Base-by-base conservation (phyloP, 1,140 invertebrate species). In the Heliconius himera region DNA sequence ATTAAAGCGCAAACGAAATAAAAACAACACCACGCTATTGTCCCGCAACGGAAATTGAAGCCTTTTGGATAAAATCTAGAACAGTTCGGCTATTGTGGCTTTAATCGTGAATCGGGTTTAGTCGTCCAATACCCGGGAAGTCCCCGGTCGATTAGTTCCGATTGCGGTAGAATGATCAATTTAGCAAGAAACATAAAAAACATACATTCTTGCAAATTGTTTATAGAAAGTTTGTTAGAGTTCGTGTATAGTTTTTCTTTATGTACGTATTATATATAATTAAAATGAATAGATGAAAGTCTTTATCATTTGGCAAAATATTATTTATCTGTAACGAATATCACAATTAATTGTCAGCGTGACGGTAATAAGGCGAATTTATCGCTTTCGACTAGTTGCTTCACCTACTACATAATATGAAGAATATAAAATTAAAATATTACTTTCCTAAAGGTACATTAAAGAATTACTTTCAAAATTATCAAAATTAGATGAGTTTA, bases 111-210 rank as follows among this genome's bases (percentile, higher is more conserved):
- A 81, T 81, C 38, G 73, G 71, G 79, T 72, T 77, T 76, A 54
- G 75, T 81, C 56, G 75, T 74, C 75, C 79, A 76, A 81, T 74
- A 81, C 71, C 76, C 72, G 75, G 75, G 75, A 77, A 77, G 79
- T 77, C 79, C 70, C 79, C 72, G 75, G 54, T 74, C 75, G 79
- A 81, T 81, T 77, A 81, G 75, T 77, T 74, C 79, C 46, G 46
- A 66, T 76, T 74, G 79, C 79, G 79, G 79, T 38, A 76, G 74
- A 81, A 81, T 77, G 79, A 81, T 81, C 75, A 81, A 77, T 81
- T 77, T 81, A 81, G 38, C 75, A 56, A 81, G 72, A 54, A 73
- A 60, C 66, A 66, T 26, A 77, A 80, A 77, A 81, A 77, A 73
- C 74, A 75, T 38, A 36, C 56, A 26, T 66, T 26, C 22, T 66